Evolutionary conservation across 2,797 vertebrate species (phyloP), one percentile per base, ranked within the genome.

Genomic region (Martes flavigula): DNA sequence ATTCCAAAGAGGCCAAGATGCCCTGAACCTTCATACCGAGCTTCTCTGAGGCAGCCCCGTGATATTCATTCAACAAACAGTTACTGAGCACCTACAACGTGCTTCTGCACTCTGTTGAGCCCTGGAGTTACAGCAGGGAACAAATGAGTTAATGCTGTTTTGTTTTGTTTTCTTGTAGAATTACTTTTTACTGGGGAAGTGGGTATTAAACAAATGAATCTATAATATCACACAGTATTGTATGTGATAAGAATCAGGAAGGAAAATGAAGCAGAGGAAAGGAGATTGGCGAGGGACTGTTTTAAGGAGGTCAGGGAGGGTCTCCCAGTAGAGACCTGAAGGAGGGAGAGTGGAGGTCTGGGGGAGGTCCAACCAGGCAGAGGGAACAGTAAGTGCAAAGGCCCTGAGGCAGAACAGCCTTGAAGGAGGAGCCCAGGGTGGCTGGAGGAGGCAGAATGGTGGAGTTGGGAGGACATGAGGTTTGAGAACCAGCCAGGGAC

Each of bases 41-140:
- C 35, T 62, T 21, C 54, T 40, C 79, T 20, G 27, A 60, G n/a
- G 77, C 14, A 40, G 56, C 81, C 23, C 73, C 25, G 0, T 14
- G 48, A 23, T 40, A 10, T 48, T 43, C 21, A 25, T 25, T 75
- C 48, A n/a, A 12, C 46, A 25, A 7, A 20, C 46, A 25, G 38
- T 21, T 0, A 20, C 32, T 2, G 17, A 40, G 62, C 1, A 0
- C 40, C 40, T 7, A 23, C 30, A 0, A 7, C 43, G 3, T 3
- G 60, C 43, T 51, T 10, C 40, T 1, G 7, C 25, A 1, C 66
- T 62, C 48, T 38, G 32, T 30, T 10, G 43, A 46, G 32, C 18
- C 70, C 32, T 54, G 32, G 9, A 38, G 79, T 43, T 32, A 38
- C 18, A 1, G 2, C 13, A 14, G 73, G 23, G 77, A 23, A 68